Conservation (phyloP, 2,888 invertebrate species). For the Frankliniella fusca region DNA sequence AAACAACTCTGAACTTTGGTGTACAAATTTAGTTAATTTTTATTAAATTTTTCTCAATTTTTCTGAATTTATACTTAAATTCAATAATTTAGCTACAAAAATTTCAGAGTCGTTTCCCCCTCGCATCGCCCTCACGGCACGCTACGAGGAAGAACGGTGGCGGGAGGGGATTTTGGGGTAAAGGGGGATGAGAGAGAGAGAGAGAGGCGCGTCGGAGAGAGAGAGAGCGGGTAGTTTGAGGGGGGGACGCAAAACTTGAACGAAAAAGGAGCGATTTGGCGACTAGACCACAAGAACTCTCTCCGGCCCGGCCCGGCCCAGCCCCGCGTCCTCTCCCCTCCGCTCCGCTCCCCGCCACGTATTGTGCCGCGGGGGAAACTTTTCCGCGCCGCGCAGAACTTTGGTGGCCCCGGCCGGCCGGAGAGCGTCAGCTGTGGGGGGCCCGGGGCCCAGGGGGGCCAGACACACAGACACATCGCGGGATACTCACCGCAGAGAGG, state of each 20-base stretch:
- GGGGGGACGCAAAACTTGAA: neutral
- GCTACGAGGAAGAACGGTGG: too few species aligned
- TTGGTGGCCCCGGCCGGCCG: neutral
- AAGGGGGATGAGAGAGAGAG: too few species aligned
- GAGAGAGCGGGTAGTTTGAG: neutral
- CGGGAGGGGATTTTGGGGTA: too few species aligned
- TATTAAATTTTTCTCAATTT: too few species aligned
- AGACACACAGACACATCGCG: neutral
- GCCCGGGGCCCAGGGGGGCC: too few species aligned
- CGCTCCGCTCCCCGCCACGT: neutral
- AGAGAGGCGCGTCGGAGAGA: too few species aligned
- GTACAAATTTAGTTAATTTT: too few species aligned
- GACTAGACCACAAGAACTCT: neutral
- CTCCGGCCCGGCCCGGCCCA: neutral
- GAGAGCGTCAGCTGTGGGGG: neutral
- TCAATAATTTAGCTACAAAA: too few species aligned
- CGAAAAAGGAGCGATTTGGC: conserved; percentile 22
- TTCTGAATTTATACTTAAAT: too few species aligned
- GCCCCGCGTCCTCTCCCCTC: neutral
- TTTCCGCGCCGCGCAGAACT: neutral
- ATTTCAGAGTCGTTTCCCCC: too few species aligned
- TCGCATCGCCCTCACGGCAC: too few species aligned
- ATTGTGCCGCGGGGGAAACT: neutral
- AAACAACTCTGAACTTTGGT: too few species aligned
- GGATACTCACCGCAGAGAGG: neutral